Base-by-base conservation (phyloP, 2,888 invertebrate species). In the Venustoraphidia nigricollis region DNA sequence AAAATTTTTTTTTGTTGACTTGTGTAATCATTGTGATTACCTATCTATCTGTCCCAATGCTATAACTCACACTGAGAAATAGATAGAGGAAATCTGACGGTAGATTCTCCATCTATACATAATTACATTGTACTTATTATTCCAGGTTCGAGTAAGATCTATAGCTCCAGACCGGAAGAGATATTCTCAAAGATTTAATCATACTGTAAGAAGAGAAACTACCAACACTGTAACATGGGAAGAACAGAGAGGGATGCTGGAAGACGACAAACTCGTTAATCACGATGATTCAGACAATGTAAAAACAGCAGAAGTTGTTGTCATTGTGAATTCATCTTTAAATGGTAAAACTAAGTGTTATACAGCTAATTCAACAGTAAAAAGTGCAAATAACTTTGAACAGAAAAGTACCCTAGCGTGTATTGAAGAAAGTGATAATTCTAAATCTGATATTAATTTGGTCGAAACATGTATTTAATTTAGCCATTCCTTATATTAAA, bases 281-380 rank as follows among this genome's bases (percentile, higher is more conserved):
- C 9, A 34, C 8, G 27, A 44, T 34, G 35, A 11, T 14, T 27
- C 17, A 27, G 46, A 49, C 17, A 36, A 34, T 43, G 45, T 46
- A 35, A 37, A 41, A 34, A 42, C 47, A 45, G 43, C 49, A 27
- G 49, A 51, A 37, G 45, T 51, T 34, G 49, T 51, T 3, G 51
- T 51, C 13, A 44, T 49, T 13, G 17, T 51, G 41, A 45, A 45
- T 36, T 45, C 51, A 8, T 38, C 49, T 6, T 13, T 45, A 36
- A 51, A 51, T 44, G 49, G 49, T 34, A 51, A 50, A 49, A 44
- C 51, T 3, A 51, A 47, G 41, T 50, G 51, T 45, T 51, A 43
- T 36, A 44, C 51, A 9, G 38, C 51, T 8, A 27, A 27, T 27
- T 27, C 27, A 6, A 27, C 27, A 5, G 27, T 27, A 27, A 27